Evolutionary conservation across 2,888 invertebrate species (phyloP).

Genomic region (Parnassius smintheus): DNA sequence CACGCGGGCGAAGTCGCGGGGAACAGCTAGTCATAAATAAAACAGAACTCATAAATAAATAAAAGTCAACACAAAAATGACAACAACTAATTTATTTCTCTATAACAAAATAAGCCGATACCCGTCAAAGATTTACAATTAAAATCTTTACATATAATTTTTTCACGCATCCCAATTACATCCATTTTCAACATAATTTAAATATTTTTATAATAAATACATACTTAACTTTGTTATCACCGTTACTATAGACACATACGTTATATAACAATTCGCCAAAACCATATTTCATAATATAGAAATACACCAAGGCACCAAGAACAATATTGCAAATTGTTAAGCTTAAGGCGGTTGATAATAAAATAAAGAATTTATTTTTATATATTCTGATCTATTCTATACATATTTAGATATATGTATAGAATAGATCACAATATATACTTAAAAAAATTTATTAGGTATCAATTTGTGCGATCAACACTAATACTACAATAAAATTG

Average conservation of each 20-base stretch:
- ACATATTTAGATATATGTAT: too few relatives aligned
- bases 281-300: neutral
- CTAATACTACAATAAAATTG: too few relatives aligned
- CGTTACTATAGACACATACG: neutral
- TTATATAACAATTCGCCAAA: slow-evolving; percentile 2
- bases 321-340: neutral
- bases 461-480: too few relatives aligned
- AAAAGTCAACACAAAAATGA: slow-evolving; percentile 43
- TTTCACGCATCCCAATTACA: slow-evolving; percentile 16
- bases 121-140: slow-evolving; percentile 53
- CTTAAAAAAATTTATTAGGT: too few relatives aligned
- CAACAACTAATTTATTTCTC: slow-evolving; percentile 62
- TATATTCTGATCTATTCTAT: too few relatives aligned
- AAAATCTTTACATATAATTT: slow-evolving; percentile 37
- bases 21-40: too few relatives aligned
- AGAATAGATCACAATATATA: too few relatives aligned
- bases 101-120: slow-evolving; percentile 53
- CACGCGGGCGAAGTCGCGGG: too few relatives aligned
- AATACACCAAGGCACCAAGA: neutral
- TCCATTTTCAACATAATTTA: slow-evolving; percentile 19
- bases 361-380: neutral
- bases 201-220: slow-evolving; percentile 5
- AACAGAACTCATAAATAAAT: slow-evolving; percentile 26
- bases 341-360: neutral
- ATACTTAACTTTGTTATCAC: neutral